phyloP scores from a whole-genome alignment of 2,113 vertebrate species.

The Pycnonotus jocosus region DNA sequence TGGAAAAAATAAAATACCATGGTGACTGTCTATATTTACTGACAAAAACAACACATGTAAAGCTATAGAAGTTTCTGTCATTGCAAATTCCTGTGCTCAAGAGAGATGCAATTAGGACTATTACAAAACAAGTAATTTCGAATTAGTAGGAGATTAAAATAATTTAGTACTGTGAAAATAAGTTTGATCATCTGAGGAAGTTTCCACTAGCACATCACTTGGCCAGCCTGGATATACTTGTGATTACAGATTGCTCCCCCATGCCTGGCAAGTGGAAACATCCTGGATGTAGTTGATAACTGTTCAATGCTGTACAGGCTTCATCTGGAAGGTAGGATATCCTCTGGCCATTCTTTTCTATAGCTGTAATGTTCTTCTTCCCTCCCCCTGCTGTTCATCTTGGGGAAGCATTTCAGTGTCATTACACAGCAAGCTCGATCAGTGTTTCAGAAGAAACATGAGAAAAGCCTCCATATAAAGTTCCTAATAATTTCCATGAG shows the following conservation, averaged over 20 bases:
- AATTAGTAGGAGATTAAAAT: neutral
- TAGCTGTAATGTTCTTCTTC: neutral
- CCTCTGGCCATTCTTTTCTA: neutral
- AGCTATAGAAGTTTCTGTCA: neutral
- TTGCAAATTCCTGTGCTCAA: neutral
- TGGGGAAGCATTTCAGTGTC: neutral
- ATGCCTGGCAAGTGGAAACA: constrained; percentile 67
- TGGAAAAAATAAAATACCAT: neutral
- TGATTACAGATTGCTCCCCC: constrained; percentile 74
- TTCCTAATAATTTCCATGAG: neutral
- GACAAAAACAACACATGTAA: neutral
- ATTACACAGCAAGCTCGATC: neutral
- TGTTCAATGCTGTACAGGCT: constrained; percentile 88
- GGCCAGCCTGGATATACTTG: neutral
- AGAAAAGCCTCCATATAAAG: neutral
- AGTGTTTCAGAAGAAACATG: neutral
- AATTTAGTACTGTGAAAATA: neutral
- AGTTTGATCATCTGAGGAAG: neutral
- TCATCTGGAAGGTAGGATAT: constrained; percentile 85
- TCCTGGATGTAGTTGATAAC: constrained; percentile 86
- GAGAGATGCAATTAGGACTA: neutral
- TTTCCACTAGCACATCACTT: neutral
- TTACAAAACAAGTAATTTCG: neutral
- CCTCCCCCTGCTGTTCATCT: neutral
- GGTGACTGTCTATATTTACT: neutral